Evolutionary conservation across 1,140 invertebrate species (phyloP), one percentile per base, ranked within the genome.

Genomic region (Brachionus rubens): DNA sequence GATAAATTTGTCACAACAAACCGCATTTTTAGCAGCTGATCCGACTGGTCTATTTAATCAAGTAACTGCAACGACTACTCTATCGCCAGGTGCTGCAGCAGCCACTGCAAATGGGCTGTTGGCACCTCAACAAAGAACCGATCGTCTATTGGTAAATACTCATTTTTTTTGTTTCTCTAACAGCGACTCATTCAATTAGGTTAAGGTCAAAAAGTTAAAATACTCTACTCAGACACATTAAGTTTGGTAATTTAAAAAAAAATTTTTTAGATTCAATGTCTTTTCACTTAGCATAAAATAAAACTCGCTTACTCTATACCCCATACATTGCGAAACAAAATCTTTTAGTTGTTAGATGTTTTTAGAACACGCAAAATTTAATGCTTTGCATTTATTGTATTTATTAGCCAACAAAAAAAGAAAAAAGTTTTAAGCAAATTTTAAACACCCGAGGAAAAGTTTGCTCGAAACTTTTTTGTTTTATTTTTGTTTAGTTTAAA

Each of bases 141-240:
- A 72, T 36, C 68, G 68, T 28, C 24, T 72, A 33, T 40, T 50
- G 68, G 68, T 72, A 52, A 48, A 43, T 65, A 65, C n/a, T 14
- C 6, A 24, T 65, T 65, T 43, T 0, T 40, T 7, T 40, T 62
- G 21, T 62, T 28, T 54, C 10, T 10, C n/a, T n/a, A n/a, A n/a
- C n/a, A n/a, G n/a, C n/a, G n/a, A n/a, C n/a, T n/a, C n/a, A n/a
- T n/a, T n/a, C n/a, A n/a, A n/a, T n/a, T n/a, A n/a, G n/a, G n/a
- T n/a, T n/a, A n/a, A n/a, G n/a, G n/a, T n/a, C n/a, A n/a, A n/a
- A 24, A 54, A 54, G 52, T 24, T 54, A 54, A 28, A 24, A 54
- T 24, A 9, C 52, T 2, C 10, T n/a, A 54, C 19, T 62, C 33
- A 41, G 56, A 16, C 9, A 7, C 4, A 16, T 4, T 19, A 36